These are phyloP conservation scores for Sebastes matsubarae DNA, from an alignment of 2,797 vertebrate species.

Conservation along the genomic window DNA sequence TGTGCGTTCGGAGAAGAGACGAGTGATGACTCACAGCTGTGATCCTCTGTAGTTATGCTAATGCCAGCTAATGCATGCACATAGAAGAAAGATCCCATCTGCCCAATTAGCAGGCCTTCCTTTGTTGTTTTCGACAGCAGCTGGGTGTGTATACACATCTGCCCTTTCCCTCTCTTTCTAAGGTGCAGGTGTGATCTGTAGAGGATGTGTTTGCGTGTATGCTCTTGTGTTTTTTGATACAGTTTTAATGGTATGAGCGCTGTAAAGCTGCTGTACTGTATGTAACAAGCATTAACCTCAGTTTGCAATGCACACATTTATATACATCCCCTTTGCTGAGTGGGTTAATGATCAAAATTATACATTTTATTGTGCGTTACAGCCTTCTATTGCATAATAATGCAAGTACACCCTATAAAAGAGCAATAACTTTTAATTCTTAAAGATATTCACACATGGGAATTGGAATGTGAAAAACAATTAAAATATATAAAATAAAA, in stretches of 20 bases:
- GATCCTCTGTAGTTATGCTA: slow-evolving; percentile 75
- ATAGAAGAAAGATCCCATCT: slow-evolving; percentile 76
- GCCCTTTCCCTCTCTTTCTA: slow-evolving; percentile 5
- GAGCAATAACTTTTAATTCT: too few relatives aligned
- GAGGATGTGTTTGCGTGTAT: slow-evolving; percentile 23
- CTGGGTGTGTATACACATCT: slow-evolving; percentile 43
- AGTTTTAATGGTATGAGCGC: background rate
- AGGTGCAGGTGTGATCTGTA: slow-evolving; percentile 52
- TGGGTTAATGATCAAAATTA: background rate
- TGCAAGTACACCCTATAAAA: too few relatives aligned
- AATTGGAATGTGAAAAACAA: too few relatives aligned
- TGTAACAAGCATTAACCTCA: background rate
- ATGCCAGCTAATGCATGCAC: slow-evolving; percentile 72
- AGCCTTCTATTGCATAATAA: background rate
- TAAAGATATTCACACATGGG: too few relatives aligned
- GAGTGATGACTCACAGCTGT: slow-evolving; percentile 68
- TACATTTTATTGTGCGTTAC: background rate
- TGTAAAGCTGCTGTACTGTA: background rate
- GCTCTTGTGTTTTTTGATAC: background rate
- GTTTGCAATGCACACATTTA: background rate
- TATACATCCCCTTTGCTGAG: background rate
- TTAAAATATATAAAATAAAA: too few relatives aligned
- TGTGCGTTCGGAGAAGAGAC: slow-evolving; percentile 38
- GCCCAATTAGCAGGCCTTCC: slow-evolving; percentile 64
- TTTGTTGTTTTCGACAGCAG: slow-evolving; percentile 70